Percentiles rank a stretch among this genome's conserved stretches.
Conservation (phyloP, 2,113 vertebrate genomes). For the Strigops habroptila region DNA sequence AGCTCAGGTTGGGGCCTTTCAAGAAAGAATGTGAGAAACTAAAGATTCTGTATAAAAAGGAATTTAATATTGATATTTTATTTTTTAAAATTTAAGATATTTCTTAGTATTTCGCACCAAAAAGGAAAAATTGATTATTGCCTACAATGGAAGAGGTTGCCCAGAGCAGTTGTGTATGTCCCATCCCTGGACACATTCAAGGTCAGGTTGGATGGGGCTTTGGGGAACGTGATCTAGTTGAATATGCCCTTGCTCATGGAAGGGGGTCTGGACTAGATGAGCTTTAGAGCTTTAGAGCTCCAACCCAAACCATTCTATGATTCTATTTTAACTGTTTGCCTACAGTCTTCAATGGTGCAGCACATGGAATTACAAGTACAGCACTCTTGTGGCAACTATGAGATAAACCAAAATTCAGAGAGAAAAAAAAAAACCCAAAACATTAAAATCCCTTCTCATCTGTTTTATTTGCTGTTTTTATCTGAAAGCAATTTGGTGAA, state of each 20-base stretch:
- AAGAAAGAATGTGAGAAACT: not conserved
- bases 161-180: no score
- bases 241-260: not conserved
- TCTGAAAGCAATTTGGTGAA: not conserved
- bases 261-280: not conserved
- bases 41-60: not conserved
- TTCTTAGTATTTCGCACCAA: not conserved
- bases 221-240: not conserved
- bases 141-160: not conserved
- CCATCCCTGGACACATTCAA: not conserved
- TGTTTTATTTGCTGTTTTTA: not conserved
- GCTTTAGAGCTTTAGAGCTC: not conserved
- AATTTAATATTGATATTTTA: not conserved
- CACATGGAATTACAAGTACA: not conserved
- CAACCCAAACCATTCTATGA: not conserved
- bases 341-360: not conserved
- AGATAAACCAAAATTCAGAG: not conserved
- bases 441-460: not conserved
- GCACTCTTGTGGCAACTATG: not conserved
- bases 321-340: not conserved
- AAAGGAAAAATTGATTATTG: not conserved
- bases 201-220: not conserved
- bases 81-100: not conserved
- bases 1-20: not conserved
- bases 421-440: not conserved